These are phyloP conservation scores for Notodonta ziczac DNA, from an alignment of 2,888 invertebrate species.

Conservation along the genomic window DNA sequence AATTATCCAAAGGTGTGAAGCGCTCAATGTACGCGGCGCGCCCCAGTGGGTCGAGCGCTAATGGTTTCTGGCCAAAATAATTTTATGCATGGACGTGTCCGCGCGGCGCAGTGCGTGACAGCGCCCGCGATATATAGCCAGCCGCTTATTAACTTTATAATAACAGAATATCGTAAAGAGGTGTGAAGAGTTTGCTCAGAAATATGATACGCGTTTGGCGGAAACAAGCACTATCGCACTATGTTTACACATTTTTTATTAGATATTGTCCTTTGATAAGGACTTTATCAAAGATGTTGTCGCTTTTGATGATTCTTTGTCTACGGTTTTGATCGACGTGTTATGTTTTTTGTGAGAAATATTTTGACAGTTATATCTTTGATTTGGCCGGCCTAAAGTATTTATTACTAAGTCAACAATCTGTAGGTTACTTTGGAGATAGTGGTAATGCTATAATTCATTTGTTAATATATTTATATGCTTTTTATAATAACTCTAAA, in stretches of 20 bases:
- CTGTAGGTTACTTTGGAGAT: no score
- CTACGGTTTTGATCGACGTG: not conserved
- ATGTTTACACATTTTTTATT: conserved; percentile 8
- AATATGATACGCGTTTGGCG: conserved; percentile 25
- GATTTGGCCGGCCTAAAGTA: no score
- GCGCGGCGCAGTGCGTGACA: conserved; percentile 31
- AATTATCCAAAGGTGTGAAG: not conserved
- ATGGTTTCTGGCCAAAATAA: conserved; percentile 55
- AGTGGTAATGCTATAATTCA: no score
- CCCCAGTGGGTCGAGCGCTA: conserved; percentile 28
- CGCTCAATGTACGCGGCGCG: conserved; percentile 4
- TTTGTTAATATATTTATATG: no score
- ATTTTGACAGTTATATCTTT: no score
- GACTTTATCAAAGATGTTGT: not conserved
- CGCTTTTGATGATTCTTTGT: not conserved
- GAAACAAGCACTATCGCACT: conserved; percentile 10
- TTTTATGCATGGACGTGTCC: conserved; percentile 62
- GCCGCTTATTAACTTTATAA: conserved; percentile 42
- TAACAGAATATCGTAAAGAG: conserved; percentile 40
- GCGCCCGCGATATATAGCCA: conserved; percentile 32
- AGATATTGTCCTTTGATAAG: not conserved
- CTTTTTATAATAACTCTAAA: no score
- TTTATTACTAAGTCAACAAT: no score
- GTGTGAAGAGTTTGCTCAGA: conserved; percentile 43
- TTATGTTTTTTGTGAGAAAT: no score